These are phyloP conservation scores for Leptobrachium leishanense DNA, from an alignment of 2,113 vertebrate genomes.

Conservation along the genomic window DNA sequence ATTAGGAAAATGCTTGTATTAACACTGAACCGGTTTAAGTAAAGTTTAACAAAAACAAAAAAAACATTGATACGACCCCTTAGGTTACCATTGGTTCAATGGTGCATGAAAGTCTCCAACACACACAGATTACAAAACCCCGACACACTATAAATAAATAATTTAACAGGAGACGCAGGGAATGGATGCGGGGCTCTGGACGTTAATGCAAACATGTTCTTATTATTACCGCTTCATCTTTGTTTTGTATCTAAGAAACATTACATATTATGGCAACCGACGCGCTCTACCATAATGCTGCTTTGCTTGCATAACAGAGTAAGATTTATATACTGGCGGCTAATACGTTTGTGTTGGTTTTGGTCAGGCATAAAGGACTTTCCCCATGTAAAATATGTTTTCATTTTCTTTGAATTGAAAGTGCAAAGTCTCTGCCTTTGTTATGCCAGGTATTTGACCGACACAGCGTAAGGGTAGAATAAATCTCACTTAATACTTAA, in stretches of 20 bases:
- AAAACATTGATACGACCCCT: too few relatives aligned
- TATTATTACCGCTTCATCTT: conserved; percentile 11
- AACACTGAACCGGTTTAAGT: too few relatives aligned
- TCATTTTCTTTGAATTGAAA: conserved; percentile 35
- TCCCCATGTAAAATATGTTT: conserved; percentile 22
- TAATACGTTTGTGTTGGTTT: conserved; percentile 43
- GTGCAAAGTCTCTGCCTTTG: conserved; percentile 29
- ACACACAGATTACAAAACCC: too few relatives aligned
- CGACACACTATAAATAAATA: too few relatives aligned
- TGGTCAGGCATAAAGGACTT: conserved; percentile 36
- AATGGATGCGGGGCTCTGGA: too few relatives aligned
- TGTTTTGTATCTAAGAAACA: conserved; percentile 37
- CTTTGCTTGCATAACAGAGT: conserved; percentile 14
- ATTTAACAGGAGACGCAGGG: too few relatives aligned
- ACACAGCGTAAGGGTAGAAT: conserved; percentile 19
- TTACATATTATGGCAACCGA: conserved; percentile 35
- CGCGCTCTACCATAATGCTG: conserved; percentile 4
- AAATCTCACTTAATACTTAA: conserved; percentile 30
- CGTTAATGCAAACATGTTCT: neutral
- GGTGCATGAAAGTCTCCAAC: too few relatives aligned
- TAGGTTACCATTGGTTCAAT: too few relatives aligned
- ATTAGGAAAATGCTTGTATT: too few relatives aligned
- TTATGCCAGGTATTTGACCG: conserved; percentile 39
- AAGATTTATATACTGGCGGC: conserved; percentile 43
- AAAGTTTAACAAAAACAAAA: too few relatives aligned